phyloP scores from a whole-genome alignment of 2,113 vertebrate species.

The Halcyon senegalensis region DNA sequence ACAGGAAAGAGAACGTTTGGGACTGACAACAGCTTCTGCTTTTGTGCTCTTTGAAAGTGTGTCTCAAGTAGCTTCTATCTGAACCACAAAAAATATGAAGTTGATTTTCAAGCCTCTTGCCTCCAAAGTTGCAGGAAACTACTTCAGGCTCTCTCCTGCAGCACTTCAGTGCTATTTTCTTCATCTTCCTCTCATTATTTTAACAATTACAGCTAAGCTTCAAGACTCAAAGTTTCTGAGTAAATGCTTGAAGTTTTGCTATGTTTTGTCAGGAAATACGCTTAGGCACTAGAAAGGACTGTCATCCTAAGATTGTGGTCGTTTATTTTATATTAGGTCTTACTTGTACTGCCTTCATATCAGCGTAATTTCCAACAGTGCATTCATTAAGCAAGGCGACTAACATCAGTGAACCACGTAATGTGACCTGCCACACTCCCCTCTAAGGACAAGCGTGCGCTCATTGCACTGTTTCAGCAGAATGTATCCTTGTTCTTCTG shows the following conservation, averaged over 20 bases:
- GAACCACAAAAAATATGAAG: neutral
- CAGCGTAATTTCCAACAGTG: neutral
- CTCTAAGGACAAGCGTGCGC: neutral
- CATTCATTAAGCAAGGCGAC: neutral
- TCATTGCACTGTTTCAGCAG: neutral
- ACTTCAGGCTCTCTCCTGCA: neutral
- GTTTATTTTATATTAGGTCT: neutral
- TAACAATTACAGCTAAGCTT: neutral
- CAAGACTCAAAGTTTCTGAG: neutral
- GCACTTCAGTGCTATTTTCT: neutral
- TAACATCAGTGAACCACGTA: neutral
- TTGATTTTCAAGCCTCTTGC: neutral
- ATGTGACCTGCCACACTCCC: neutral
- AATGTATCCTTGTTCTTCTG: neutral
- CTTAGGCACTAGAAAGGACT: neutral
- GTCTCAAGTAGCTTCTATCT: neutral
- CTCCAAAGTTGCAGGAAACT: neutral
- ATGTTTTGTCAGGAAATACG: neutral
- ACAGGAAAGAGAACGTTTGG: neutral
- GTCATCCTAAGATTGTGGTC: neutral
- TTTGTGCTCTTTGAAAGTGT: neutral
- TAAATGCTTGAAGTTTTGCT: neutral
- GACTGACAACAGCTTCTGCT: neutral
- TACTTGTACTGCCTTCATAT: neutral
- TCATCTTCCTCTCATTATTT: constrained; percentile 9